Percentiles rank a stretch among this genome's conserved stretches.
These are phyloP conservation scores for Eulemur mongoz DNA, from an alignment of 2,797 vertebrate species.

Conservation along the genomic window DNA sequence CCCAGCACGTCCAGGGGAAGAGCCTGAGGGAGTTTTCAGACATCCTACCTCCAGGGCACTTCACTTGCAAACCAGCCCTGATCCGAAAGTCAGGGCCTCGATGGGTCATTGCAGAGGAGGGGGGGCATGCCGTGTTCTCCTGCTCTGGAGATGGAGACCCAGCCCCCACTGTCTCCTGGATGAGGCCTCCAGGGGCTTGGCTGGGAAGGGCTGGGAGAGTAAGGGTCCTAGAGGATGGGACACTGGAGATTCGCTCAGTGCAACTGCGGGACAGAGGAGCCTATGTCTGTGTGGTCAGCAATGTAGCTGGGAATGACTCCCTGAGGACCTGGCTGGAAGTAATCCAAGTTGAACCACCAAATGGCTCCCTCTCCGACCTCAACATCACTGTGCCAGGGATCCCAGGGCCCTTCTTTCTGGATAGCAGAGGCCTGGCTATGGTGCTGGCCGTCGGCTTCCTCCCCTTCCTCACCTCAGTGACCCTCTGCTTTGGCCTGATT, in stretches of 20 bases:
- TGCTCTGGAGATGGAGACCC: slow-evolving; percentile 93
- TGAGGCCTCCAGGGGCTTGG: slow-evolving; percentile 86
- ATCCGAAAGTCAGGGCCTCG: slow-evolving; percentile 87
- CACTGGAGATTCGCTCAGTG: slow-evolving; percentile 90
- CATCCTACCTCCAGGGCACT: slow-evolving; percentile 87
- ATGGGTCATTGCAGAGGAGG: slow-evolving; percentile 88
- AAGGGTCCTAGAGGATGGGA: slow-evolving; percentile 89
- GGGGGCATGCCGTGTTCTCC: slow-evolving; percentile 86
- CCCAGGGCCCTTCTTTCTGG: slow-evolving; percentile 87
- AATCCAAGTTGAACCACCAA: slow-evolving; percentile 61
- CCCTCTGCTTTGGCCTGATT: slow-evolving; percentile 94
- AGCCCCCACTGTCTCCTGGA: slow-evolving; percentile 88
- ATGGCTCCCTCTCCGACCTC: slow-evolving; percentile 54
- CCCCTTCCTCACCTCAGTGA: slow-evolving; percentile 93
- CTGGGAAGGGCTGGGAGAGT: slow-evolving; percentile 85
- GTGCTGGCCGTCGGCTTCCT: slow-evolving; percentile 93
- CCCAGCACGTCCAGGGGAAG: slow-evolving; percentile 83
- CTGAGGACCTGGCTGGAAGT: slow-evolving; percentile 89
- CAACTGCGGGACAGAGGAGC: slow-evolving; percentile 90
- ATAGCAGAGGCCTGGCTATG: slow-evolving; percentile 90
- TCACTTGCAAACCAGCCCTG: slow-evolving; percentile 89
- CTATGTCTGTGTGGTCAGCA: slow-evolving; percentile 90
- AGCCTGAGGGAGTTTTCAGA: slow-evolving; percentile 90
- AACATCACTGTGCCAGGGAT: slow-evolving; percentile 78
- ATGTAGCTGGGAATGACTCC: slow-evolving; percentile 92